These are phyloP conservation scores for Hormiphora californensis DNA, from an alignment of 37 sponge, comb jelly and placozoan genomes.

Conservation along the genomic window DNA sequence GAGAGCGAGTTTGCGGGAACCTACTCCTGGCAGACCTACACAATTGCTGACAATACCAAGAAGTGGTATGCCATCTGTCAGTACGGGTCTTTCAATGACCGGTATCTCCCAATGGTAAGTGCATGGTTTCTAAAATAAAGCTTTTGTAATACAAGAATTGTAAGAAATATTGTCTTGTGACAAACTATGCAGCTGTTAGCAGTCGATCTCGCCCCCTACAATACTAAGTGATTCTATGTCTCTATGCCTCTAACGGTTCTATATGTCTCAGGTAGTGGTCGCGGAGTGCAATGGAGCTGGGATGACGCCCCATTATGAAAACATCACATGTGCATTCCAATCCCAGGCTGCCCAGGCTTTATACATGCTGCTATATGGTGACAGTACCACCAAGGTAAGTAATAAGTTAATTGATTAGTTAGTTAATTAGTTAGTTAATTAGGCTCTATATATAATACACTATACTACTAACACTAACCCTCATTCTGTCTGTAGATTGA, in stretches of 20 bases:
- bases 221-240: too few relatives aligned
- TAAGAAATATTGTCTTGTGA: too few relatives aligned
- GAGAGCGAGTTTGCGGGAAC: not conserved
- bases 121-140: not conserved
- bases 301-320: not conserved
- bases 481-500: not conserved
- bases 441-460: too few relatives aligned
- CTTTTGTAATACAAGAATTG: too few relatives aligned
- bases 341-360: not conserved
- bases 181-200: too few relatives aligned
- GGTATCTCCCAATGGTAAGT: not conserved
- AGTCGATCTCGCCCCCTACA: too few relatives aligned
- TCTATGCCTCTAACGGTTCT: not conserved
- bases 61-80: not conserved
- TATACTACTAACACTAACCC: too few relatives aligned
- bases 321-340: not conserved
- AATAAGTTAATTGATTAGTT: too few relatives aligned
- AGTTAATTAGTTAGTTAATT: too few relatives aligned
- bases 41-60: not conserved
- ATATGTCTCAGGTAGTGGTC: not conserved
- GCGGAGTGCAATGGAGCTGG: not conserved
- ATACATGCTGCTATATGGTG: not conserved
- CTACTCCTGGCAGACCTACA: not conserved
- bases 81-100: not conserved
- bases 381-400: too few relatives aligned